These are phyloP conservation scores for Physocephala rufipes DNA, from an alignment of 2,888 invertebrate species.

Conservation along the genomic window DNA sequence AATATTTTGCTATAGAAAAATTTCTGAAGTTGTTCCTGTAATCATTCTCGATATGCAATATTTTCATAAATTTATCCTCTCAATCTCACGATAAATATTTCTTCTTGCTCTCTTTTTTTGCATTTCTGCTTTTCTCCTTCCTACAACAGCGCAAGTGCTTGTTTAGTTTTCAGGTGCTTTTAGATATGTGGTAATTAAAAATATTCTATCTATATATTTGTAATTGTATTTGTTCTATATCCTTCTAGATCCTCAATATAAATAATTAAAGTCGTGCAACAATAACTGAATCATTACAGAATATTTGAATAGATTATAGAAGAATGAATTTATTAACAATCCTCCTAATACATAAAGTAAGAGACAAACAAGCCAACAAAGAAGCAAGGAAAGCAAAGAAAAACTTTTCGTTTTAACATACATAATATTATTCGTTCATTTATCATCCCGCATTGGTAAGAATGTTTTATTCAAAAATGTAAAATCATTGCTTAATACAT, in stretches of 20 bases:
- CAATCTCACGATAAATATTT: background rate
- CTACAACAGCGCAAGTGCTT: background rate
- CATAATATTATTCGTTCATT: no score
- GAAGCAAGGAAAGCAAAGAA: no score
- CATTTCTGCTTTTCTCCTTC: background rate
- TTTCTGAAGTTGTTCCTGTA: no score
- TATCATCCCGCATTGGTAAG: no score
- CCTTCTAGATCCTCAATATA: constrained; percentile 33
- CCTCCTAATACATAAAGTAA: constrained; percentile 3
- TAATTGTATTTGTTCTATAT: constrained; percentile 34
- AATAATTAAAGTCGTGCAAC: constrained; percentile 20
- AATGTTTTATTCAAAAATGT: no score
- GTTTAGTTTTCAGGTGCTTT: constrained; percentile 1
- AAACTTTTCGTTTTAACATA: no score
- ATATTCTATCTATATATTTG: background rate
- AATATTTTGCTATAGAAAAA: no score
- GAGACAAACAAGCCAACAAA: background rate
- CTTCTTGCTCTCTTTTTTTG: background rate
- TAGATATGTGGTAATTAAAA: constrained; percentile 14
- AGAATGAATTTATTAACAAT: constrained; percentile 25
- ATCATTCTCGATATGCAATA: no score
- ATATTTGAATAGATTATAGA: constrained; percentile 28
- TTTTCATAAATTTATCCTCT: no score
- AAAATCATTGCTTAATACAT: no score
- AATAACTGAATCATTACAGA: constrained; percentile 30